Conservation (phyloP, 1,140 invertebrate genomes). For the Ceratina japonica region DNA sequence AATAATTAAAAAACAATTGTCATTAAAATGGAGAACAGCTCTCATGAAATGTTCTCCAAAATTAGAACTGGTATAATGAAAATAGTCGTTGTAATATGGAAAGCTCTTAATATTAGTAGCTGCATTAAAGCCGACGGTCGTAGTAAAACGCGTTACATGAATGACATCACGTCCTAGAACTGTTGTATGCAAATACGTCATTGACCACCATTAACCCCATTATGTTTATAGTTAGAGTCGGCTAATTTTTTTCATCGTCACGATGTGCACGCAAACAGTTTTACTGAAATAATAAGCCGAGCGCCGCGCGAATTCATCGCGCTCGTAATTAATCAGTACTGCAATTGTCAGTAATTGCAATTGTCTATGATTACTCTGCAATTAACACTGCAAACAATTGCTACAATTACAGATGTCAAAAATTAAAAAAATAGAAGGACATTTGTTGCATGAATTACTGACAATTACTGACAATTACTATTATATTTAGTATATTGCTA, state of each 20-base stretch:
- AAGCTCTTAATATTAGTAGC: background rate
- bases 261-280: background rate
- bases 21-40: background rate
- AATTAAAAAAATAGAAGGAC: too few relatives aligned
- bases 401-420: too few relatives aligned
- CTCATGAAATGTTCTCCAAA: background rate
- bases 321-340: background rate
- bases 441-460: background rate
- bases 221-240: constrained; percentile 25
- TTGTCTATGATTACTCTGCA: background rate
- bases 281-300: background rate
- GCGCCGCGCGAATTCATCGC: background rate
- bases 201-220: constrained; percentile 48
- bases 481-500: too few relatives aligned
- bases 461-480: too few relatives aligned
- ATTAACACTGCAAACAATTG: background rate
- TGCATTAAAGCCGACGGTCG: constrained; percentile 10
- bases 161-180: constrained; percentile 54
- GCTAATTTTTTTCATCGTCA: background rate
- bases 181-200: constrained; percentile 49
- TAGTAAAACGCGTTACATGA: constrained; percentile 33
- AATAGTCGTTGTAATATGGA: constrained; percentile 10
- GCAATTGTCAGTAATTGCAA: background rate
- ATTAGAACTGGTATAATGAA: background rate
- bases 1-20: background rate